These are phyloP conservation scores for Drosophila pullipes DNA, from an alignment of 2,888 invertebrate species.

Conservation along the genomic window DNA sequence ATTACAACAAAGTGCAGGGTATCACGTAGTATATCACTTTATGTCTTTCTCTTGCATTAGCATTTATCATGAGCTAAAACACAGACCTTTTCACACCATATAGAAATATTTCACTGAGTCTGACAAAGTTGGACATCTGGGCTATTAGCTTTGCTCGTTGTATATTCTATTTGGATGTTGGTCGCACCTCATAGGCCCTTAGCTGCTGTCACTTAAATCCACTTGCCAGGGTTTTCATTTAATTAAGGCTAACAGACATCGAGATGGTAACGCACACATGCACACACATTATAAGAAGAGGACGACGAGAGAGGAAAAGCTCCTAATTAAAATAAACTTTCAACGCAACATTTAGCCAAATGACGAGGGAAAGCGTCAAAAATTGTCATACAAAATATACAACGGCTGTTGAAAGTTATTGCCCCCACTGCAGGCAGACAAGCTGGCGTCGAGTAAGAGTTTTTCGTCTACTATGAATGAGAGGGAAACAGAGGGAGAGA, in stretches of 20 bases:
- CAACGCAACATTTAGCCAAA: conserved; percentile 56
- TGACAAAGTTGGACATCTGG: conserved; percentile 19
- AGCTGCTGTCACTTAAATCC: conserved; percentile 32
- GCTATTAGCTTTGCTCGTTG: conserved; percentile 33
- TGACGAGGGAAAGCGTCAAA: conserved; percentile 43
- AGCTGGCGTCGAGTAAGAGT: conserved; percentile 13
- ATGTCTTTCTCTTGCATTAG: no score
- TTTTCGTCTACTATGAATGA: conserved; percentile 30
- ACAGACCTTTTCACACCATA: conserved; percentile 3
- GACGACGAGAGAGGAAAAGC: background rate
- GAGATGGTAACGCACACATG: conserved; percentile 2
- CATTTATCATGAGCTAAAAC: conserved; percentile 1
- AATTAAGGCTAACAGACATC: conserved; percentile 43
- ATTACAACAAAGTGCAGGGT: background rate
- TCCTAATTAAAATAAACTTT: conserved; percentile 69
- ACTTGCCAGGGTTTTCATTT: conserved; percentile 43
- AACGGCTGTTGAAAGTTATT: conserved; percentile 53
- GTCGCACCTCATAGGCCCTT: conserved; percentile 27
- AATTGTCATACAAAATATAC: conserved; percentile 40
- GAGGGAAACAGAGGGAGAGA: no score
- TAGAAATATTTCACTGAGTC: background rate
- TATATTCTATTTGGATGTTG: conserved; percentile 25
- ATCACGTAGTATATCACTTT: background rate
- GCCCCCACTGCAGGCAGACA: conserved; percentile 25
- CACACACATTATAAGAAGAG: background rate